phyloP scores from a whole-genome alignment of 2,797 vertebrate species.

The Valencia hispanica region DNA sequence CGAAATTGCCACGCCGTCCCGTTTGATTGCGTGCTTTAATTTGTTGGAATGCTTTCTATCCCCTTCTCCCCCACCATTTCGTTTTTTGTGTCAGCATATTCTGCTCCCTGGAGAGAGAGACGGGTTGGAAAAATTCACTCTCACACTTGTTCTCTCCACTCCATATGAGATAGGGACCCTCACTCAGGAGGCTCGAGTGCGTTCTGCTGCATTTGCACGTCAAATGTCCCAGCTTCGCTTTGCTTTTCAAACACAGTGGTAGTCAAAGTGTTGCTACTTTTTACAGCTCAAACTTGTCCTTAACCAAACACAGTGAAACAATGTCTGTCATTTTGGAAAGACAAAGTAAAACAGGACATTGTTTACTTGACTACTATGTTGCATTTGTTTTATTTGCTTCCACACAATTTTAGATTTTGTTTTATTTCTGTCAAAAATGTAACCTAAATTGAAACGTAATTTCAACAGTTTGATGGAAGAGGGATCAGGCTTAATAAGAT shows the following conservation, averaged over 20 bases:
- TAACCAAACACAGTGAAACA: slow-evolving; percentile 7
- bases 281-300: slow-evolving; percentile 14
- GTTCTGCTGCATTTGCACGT: slow-evolving; percentile 59
- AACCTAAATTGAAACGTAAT: background rate
- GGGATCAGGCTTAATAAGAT: background rate
- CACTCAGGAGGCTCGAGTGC: slow-evolving; percentile 18
- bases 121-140: slow-evolving; percentile 25
- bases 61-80: background rate
- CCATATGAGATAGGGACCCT: slow-evolving; percentile 33
- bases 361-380: background rate
- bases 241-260: slow-evolving; percentile 25
- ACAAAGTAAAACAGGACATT: background rate
- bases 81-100: slow-evolving; percentile 56
- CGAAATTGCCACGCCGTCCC: slow-evolving; percentile 46
- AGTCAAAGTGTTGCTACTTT: slow-evolving; percentile 25
- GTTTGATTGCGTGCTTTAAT: slow-evolving; percentile 63
- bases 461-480: background rate
- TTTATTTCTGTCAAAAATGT: background rate
- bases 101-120: slow-evolving; percentile 37
- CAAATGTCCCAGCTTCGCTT: slow-evolving; percentile 22
- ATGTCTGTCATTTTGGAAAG: background rate
- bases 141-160: slow-evolving; percentile 22
- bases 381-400: background rate
- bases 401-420: background rate
- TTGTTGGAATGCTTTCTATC: slow-evolving; percentile 40